Base-by-base conservation (phyloP, 2,113 vertebrate genomes). In the Nannobrachium achirus region DNA sequence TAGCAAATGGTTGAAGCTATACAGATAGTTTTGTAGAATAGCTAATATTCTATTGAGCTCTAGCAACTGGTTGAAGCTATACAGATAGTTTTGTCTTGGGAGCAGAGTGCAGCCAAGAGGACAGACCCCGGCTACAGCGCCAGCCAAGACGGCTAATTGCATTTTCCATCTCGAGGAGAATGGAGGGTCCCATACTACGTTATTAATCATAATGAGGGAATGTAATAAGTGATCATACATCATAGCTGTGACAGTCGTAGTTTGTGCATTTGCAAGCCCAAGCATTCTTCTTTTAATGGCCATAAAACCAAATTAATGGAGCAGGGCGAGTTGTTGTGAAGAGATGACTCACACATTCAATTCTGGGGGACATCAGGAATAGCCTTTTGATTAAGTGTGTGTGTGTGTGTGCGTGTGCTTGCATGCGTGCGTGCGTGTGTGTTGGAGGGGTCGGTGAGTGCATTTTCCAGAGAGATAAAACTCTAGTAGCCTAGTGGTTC, bases 181-280 rank as follows among this genome's bases (percentile, higher is more conserved):
- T 78, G 80, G 86, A 90, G 80, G 86, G 87, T 90, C 84, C 84
- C 86, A 87, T 87, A 80, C 84, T 79, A 73, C 79, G 87, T 91
- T 92, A 92, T 92, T 92, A 91, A 93, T 93, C 91, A 91, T 92
- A 92, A 93, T 91, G 89, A 92, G 83, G 81, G 80, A 83, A 86
- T 79, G 85, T 89, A 91, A 91, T 92, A 91, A 89, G 87, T 83
- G 75, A 57, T 83, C 86, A 88, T 91, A 83, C 74, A 92, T 93
- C 90, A 91, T 71, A 70, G 62, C 3, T 76, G 73, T 89, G 89
- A 90, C 87, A 90, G 80, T 86, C 73, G 52, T 81, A 84, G 81
- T 88, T 88, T 80, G 76, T 3, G 83, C 83, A 88, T 90, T 89
- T 93, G 89, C 88, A 82, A 87, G 84, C 83, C 79, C 79, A 73